phyloP scores from a whole-genome alignment of 2,888 invertebrate species.

The Orchestes rusci region DNA sequence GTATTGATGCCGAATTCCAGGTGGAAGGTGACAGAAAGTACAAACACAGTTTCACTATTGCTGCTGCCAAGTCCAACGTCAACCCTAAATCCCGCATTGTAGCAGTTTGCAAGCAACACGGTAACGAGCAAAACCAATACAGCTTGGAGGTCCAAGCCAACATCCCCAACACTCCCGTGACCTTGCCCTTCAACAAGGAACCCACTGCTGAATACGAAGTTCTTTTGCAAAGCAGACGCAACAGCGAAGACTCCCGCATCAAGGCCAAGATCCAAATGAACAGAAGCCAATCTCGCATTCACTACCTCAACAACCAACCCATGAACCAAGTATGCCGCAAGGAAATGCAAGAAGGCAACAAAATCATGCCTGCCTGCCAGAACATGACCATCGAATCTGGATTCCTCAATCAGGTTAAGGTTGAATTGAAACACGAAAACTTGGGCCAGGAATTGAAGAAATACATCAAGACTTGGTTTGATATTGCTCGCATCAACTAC shows the following conservation, averaged over 20 bases:
- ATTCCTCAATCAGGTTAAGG: constrained; percentile 47
- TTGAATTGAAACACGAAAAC: constrained; percentile 49
- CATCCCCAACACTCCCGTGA: constrained; percentile 49
- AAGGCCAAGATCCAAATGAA: constrained; percentile 41
- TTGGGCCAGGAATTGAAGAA: constrained; percentile 44
- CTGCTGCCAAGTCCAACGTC: constrained; percentile 49
- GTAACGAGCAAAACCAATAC: constrained; percentile 40
- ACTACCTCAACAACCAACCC: constrained; percentile 46
- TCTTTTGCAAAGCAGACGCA: constrained; percentile 49
- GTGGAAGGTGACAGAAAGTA: constrained; percentile 49
- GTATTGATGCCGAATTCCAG: constrained; percentile 50
- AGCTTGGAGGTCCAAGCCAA: constrained; percentile 45
- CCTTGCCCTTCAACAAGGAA: constrained; percentile 49
- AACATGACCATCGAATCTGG: constrained; percentile 49
- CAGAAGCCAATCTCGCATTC: constrained; percentile 46
- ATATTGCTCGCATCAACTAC: constrained; percentile 41
- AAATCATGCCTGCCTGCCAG: constrained; percentile 52
- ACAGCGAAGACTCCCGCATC: constrained; percentile 34
- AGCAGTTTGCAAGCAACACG: constrained; percentile 44
- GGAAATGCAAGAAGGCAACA: constrained; percentile 50
- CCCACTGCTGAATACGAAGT: constrained; percentile 46
- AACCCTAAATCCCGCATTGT: constrained; percentile 50
- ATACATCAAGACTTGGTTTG: constrained; percentile 45
- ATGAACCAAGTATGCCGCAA: constrained; percentile 47
- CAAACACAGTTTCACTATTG: constrained; percentile 50